A percentile compares a stretch with the other conserved stretches of the same genome.
phyloP scores from a whole-genome alignment of 1,140 invertebrate species.

The Paraescarpia echinospica region DNA sequence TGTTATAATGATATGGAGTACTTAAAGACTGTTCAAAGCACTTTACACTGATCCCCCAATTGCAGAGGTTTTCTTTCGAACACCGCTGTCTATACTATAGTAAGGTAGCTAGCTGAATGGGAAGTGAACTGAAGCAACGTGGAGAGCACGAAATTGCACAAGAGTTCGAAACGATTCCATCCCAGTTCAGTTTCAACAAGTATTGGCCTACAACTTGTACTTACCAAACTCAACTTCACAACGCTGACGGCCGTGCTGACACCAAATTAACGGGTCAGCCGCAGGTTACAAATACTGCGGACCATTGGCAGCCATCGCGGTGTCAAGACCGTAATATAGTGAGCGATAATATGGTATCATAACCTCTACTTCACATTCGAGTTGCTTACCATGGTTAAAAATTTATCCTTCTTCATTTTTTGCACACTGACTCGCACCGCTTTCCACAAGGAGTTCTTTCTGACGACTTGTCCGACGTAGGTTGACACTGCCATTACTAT shows the following conservation, averaged over 20 bases:
- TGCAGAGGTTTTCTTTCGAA: no score
- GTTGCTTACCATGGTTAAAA: slow-evolving; percentile 13
- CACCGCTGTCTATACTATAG: no score
- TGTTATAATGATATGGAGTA: no score
- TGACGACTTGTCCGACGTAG: slow-evolving; percentile 7
- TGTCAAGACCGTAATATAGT: neutral
- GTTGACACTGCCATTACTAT: neutral
- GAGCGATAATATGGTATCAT: neutral
- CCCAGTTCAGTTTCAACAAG: no score
- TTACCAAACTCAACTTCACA: neutral
- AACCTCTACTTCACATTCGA: neutral
- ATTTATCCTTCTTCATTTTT: slow-evolving; percentile 12
- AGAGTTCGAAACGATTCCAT: no score
- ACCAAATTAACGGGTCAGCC: neutral
- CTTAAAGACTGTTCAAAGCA: no score
- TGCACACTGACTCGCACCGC: slow-evolving; percentile 1
- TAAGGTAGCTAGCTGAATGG: no score
- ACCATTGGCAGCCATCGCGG: no score
- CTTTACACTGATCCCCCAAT: no score
- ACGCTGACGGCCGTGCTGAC: neutral
- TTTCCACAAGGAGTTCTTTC: slow-evolving; percentile 14
- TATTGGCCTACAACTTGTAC: no score
- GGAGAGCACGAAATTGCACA: no score
- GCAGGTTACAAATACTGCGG: neutral
- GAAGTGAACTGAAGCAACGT: no score